Evolutionary conservation across 2,888 invertebrate genomes (phyloP), one percentile per base, ranked within the genome.

Genomic region (Empis livida): DNA sequence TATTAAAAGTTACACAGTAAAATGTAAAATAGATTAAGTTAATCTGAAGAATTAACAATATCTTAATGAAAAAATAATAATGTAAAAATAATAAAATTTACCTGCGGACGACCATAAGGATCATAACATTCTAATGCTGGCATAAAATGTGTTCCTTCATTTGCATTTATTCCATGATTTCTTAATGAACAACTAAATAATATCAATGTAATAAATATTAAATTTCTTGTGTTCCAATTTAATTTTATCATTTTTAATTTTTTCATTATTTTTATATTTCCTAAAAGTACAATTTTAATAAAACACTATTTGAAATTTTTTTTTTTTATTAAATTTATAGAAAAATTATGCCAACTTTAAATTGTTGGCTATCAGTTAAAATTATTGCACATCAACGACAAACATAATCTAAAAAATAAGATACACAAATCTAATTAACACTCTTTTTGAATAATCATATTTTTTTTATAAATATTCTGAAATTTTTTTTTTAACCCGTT

Each of bases 81-180:
- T n/a, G n/a, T n/a, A n/a, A 5, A 20, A 20, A 20, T 20, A 20
- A 20, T 20, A n/a, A n/a, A n/a, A 50, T 61, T 68, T 63, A 76
- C 76, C 72, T 74, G 75, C 11, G 76, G 73, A 59, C 71, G 65
- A 45, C 71, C 70, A 55, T 73, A 75, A 47, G 70, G 68, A 61
- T 76, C 75, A 57, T 76, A 76, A 59, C 76, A 76, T 56, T 69
- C 68, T 53, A 67, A 56, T 11, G 67, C 65, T 38, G 66, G 66
- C 63, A 64, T 61, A 49, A 63, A 67, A 32, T 67, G 66, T 27
- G 65, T 62, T 47, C 56, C 56, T 23, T 53, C 54, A 44, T 61
- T 60, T 40, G 56, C 58, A 9, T 58, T 59, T n/a, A 55, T 59
- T 43, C 50, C 51, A 44, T 52, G 32, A n/a, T 51, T 47, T 35